These are phyloP conservation scores for Tragelaphus scriptus DNA, from an alignment of 2,113 vertebrate species.

Conservation along the genomic window DNA sequence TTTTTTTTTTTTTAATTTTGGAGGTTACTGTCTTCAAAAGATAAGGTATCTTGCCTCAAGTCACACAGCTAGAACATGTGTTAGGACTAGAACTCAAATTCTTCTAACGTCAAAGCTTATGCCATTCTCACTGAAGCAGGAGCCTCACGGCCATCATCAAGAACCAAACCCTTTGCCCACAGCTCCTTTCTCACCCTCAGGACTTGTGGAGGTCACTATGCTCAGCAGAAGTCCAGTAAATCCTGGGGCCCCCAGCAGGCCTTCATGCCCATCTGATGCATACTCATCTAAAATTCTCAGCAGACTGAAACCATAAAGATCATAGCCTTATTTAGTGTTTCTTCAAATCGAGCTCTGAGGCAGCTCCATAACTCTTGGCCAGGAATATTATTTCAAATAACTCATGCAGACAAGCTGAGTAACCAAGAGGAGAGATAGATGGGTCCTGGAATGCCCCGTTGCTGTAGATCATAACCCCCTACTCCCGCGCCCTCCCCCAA, in stretches of 20 bases:
- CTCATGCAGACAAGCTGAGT: conserved; percentile 60
- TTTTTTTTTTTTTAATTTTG: not conserved
- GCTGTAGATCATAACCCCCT: conserved; percentile 56
- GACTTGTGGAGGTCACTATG: not conserved
- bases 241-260: rapidly evolving
- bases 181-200: not conserved
- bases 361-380: conserved; percentile 44
- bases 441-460: conserved; percentile 58
- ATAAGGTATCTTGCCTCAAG: not conserved
- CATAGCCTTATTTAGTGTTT: conserved; percentile 64
- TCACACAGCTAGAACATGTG: not conserved
- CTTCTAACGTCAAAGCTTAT: not conserved
- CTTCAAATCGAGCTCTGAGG: conserved; percentile 44
- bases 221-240: not conserved
- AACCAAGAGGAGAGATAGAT: conserved; percentile 58
- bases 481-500: conserved; percentile 66
- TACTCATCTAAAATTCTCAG: not conserved
- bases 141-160: not conserved
- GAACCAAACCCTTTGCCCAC: not conserved
- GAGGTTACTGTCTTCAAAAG: not conserved
- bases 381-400: conserved; percentile 66
- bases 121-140: not conserved
- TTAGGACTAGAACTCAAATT: conserved; percentile 14
- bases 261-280: not conserved
- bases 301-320: conserved; percentile 40